These are phyloP conservation scores for Coracias cyanogaster DNA, from an alignment of 2,797 vertebrate species.

Conservation along the genomic window DNA sequence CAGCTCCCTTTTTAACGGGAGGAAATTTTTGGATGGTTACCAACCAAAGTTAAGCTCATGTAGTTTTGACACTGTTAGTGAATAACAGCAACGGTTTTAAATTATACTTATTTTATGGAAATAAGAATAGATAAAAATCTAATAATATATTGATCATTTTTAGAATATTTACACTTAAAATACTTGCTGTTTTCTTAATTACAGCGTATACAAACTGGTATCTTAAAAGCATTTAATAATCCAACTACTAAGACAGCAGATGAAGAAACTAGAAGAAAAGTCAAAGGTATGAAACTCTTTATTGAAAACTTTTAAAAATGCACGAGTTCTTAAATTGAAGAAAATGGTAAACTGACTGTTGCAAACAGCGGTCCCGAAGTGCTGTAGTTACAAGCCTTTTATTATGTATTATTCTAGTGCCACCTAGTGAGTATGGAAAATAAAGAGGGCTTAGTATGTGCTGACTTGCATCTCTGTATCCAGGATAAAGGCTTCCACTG, in stretches of 20 bases:
- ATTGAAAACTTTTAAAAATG: not conserved
- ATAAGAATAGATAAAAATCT: not conserved
- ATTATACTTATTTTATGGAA: not conserved
- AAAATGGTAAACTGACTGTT: not conserved
- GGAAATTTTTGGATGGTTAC: not conserved
- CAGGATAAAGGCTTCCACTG: not conserved
- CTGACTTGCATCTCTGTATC: not conserved
- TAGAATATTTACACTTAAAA: not conserved
- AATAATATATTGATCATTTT: not conserved
- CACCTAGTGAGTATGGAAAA: conserved; percentile 61
- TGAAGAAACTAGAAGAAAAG: conserved; percentile 94
- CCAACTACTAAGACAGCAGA: conserved; percentile 96
- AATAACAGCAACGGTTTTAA: not conserved
- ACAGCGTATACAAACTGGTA: conserved; percentile 95
- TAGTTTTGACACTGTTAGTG: not conserved
- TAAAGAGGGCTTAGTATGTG: not conserved
- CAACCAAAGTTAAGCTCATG: not conserved
- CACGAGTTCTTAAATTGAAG: too few species aligned
- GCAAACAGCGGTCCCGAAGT: not conserved
- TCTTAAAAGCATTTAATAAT: conserved; percentile 97
- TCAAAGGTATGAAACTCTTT: conserved; percentile 88
- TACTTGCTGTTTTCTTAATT: conserved; percentile 1
- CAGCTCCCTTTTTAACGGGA: not conserved
- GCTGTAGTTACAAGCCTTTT: not conserved
- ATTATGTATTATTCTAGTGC: conserved; percentile 55